phyloP scores from a whole-genome alignment of 2,888 invertebrate genomes.

The Matsumyia berberina region DNA sequence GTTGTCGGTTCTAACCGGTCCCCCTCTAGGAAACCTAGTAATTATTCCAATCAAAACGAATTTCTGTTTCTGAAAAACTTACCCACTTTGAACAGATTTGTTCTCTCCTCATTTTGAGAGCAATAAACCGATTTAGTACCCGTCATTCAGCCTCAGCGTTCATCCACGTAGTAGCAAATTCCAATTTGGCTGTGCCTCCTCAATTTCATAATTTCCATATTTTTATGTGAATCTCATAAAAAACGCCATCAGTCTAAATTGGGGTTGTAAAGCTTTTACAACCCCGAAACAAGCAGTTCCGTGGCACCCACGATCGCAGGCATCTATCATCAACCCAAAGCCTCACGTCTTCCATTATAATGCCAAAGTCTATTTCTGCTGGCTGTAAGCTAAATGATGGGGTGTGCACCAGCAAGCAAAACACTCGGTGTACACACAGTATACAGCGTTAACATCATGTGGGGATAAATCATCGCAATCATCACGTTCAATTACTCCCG shows the following conservation, averaged over 20 bases:
- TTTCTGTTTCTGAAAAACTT: neutral
- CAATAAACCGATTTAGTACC: conserved; percentile 57
- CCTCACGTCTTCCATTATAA: conserved; percentile 72
- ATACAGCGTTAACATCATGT: conserved; percentile 43
- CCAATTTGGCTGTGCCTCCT: conserved; percentile 58
- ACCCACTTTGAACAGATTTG: conserved; percentile 44
- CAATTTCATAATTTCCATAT: conserved; percentile 76
- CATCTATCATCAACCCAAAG: conserved; percentile 50
- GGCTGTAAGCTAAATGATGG: conserved; percentile 59
- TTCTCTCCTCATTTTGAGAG: neutral
- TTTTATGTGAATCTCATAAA: conserved; percentile 71
- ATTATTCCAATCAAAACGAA: neutral
- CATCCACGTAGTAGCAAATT: conserved; percentile 12
- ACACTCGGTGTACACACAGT: conserved; percentile 33
- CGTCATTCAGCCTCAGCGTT: neutral
- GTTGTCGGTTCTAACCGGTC: too few species aligned
- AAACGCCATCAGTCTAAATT: conserved; percentile 75
- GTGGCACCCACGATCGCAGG: conserved; percentile 26
- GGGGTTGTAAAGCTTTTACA: conserved; percentile 69
- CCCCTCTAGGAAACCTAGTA: neutral
- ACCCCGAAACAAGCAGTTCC: conserved; percentile 26
- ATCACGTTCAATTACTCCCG: conserved; percentile 76
- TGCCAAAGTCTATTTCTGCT: conserved; percentile 38
- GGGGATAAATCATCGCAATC: conserved; percentile 76
- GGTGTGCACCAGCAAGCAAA: conserved; percentile 61